A percentile compares a stretch with the other conserved stretches of the same genome.
Evolutionary conservation across 2,888 invertebrate species (phyloP).

Genomic region (Mesodorylaimus sp.): DNA sequence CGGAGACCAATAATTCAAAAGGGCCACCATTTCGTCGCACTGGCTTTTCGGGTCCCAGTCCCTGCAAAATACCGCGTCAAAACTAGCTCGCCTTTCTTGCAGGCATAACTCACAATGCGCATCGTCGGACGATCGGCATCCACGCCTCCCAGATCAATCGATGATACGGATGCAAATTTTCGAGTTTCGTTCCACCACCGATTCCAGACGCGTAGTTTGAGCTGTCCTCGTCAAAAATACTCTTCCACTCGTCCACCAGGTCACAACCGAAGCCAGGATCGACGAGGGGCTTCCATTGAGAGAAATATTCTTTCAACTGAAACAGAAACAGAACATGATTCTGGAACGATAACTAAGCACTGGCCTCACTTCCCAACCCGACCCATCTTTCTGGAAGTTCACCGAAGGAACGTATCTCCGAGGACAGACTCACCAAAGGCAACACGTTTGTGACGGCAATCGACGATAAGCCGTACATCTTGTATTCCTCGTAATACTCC

Average conservation of each 20-base stretch:
- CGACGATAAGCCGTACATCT: conserved; percentile 59
- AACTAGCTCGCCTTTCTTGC: no score
- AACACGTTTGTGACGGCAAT: conserved; percentile 65
- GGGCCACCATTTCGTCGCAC: conserved; percentile 55
- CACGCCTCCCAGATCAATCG: conserved; percentile 71
- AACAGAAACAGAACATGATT: conserved; percentile 5
- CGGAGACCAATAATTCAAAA: conserved; percentile 61
- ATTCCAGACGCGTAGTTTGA: conserved; percentile 1
- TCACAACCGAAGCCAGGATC: conserved; percentile 32
- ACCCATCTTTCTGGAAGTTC: background rate
- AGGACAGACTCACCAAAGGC: conserved; percentile 41
- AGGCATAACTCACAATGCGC: conserved; percentile 51
- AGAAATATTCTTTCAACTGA: conserved; percentile 50
- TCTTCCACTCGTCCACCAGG: conserved; percentile 34
- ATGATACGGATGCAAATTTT: conserved; percentile 48
- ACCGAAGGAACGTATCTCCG: background rate
- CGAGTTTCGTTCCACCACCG: conserved; percentile 9
- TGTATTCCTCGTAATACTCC: conserved; percentile 47
- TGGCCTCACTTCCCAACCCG: no score
- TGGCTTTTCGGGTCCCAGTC: no score
- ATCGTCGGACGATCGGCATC: conserved; percentile 58
- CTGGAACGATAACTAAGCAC: no score
- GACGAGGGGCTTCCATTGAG: conserved; percentile 58
- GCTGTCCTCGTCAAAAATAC: conserved; percentile 29
- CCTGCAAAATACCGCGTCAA: no score